Evolutionary conservation across 2,797 vertebrate species (phyloP).

Genomic region (Sebastes steindachneri): DNA sequence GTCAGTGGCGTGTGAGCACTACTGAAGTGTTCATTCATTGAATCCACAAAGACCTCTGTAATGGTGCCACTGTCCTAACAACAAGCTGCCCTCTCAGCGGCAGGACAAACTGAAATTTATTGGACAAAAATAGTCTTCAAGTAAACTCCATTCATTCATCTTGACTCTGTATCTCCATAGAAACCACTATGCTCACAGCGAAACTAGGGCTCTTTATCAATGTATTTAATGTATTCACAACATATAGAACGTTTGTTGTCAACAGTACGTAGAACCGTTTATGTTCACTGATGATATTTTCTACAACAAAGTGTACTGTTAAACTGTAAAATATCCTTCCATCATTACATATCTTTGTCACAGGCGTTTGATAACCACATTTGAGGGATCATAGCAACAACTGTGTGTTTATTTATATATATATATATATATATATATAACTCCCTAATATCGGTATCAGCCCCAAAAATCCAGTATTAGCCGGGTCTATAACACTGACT

Average conservation of each 20-base stretch:
- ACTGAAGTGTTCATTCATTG: slow-evolving; percentile 1
- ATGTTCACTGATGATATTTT: too few relatives aligned
- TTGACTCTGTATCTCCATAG: neutral
- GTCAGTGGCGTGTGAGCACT: neutral
- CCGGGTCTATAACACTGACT: neutral
- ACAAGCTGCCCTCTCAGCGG: neutral
- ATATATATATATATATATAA: neutral
- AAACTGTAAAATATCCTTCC: neutral
- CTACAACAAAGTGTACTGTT: too few relatives aligned
- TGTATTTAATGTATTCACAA: neutral
- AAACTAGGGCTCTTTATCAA: neutral
- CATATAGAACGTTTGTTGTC: neutral
- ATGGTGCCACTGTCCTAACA: neutral
- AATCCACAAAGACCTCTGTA: neutral
- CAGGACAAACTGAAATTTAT: neutral
- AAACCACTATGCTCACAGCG: neutral
- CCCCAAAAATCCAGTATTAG: neutral
- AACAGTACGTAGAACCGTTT: too few relatives aligned
- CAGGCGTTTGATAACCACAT: neutral
- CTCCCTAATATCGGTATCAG: neutral
- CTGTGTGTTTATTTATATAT: too few relatives aligned
- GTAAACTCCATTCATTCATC: neutral
- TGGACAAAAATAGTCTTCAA: neutral
- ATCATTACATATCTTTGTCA: neutral
- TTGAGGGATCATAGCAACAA: too few relatives aligned